Percentiles rank a stretch among this genome's conserved stretches.
These are phyloP conservation scores for Dasysyrphus tricinctus DNA, from an alignment of 2,888 invertebrate species.

Conservation along the genomic window DNA sequence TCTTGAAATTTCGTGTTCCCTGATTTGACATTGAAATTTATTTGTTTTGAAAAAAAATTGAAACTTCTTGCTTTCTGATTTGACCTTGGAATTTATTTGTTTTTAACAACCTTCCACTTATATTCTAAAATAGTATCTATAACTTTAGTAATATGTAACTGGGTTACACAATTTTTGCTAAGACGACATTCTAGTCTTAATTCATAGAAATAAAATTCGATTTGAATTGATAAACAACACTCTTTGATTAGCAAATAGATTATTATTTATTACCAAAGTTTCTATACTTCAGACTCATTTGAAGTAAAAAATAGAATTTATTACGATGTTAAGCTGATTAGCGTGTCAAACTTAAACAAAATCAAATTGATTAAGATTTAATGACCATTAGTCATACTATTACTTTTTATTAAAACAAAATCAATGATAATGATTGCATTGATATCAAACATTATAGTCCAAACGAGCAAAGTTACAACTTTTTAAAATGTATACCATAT, in stretches of 20 bases:
- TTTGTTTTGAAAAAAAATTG: too few species aligned
- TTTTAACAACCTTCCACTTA: too few species aligned
- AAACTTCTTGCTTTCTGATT: too few species aligned
- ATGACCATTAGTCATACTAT: neutral
- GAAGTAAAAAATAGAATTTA: neutral
- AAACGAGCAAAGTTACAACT: neutral
- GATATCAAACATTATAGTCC: neutral
- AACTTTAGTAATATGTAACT: neutral
- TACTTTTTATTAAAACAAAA: neutral
- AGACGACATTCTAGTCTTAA: neutral
- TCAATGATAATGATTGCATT: neutral
- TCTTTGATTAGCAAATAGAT: neutral
- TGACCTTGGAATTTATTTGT: too few species aligned
- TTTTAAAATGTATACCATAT: too few species aligned
- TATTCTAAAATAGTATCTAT: too few species aligned
- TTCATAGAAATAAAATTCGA: neutral
- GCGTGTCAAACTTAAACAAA: neutral
- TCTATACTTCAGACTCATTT: conserved; percentile 3
- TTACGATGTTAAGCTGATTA: neutral
- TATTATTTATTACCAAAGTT: conserved; percentile 14
- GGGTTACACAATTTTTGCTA: neutral
- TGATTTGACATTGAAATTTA: too few species aligned
- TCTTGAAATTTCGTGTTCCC: too few species aligned
- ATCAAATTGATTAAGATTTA: conserved; percentile 1
- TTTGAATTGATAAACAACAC: conserved; percentile 1